Percentiles rank a stretch among this genome's conserved stretches.
phyloP scores from a whole-genome alignment of 2,888 invertebrate species.

The Patella caerulea region DNA sequence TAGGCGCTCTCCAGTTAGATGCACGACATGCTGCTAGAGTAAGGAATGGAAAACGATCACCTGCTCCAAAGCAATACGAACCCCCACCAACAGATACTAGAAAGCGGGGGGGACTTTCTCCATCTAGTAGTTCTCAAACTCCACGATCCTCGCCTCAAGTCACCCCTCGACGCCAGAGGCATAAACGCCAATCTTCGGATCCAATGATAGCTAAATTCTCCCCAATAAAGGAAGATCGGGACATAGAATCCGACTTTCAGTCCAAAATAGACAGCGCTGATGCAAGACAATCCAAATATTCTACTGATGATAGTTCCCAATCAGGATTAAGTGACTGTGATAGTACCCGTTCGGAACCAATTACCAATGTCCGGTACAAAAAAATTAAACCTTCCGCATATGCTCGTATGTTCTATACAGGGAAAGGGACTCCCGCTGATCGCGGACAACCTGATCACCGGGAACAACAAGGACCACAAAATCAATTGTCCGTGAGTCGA shows the following conservation, averaged over 20 bases:
- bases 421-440: conserved; percentile 45
- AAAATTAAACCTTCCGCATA: conserved; percentile 55
- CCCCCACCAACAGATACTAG: conserved; percentile 35
- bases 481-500: conserved; percentile 39
- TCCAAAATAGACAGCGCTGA: conserved; percentile 32
- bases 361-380: conserved; percentile 42
- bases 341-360: conserved; percentile 64
- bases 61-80: conserved; percentile 5
- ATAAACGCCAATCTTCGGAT: conserved; percentile 75
- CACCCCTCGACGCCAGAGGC: conserved; percentile 67
- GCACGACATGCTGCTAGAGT: conserved; percentile 30
- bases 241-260: conserved; percentile 71
- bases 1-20: conserved; percentile 59
- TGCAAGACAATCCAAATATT: conserved; percentile 37
- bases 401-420: conserved; percentile 55
- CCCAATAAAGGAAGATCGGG: conserved; percentile 74
- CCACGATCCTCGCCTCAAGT: conserved; percentile 66
- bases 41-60: conserved; percentile 29
- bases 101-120: conserved; percentile 41
- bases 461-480: conserved; percentile 14
- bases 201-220: conserved; percentile 75
- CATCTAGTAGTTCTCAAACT: conserved; percentile 37
- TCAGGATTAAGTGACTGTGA: conserved; percentile 65
- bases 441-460: conserved; percentile 33
- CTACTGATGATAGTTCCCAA: conserved; percentile 63